Base-by-base conservation (phyloP, 2,113 vertebrate species). In the Microcebus tavaratra region DNA sequence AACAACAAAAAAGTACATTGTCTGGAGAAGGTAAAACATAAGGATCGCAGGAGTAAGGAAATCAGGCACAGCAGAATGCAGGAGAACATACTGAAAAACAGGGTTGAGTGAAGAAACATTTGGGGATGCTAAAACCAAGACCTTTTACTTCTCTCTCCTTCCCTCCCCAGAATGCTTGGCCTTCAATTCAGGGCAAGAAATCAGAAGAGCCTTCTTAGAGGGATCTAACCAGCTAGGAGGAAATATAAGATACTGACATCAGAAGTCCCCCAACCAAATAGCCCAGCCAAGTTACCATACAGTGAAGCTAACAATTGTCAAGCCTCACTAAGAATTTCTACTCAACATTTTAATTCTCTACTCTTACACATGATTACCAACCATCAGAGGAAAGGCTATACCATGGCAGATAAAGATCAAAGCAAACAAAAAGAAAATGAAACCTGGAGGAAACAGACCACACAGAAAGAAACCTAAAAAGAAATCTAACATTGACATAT, bases 381-480 rank as follows among this genome's bases (percentile, higher is more conserved):
- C n/a, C 72, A 81, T 20, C 29, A 34, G 17, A 94, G n/a, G 34
- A 65, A 95, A 53, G 25, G 36, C 29, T 31, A 10, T 3, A 68
- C 73, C 39, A 82, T n/a, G 39, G 86, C 92, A 82, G 63, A 91
- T 72, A 88, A 90, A 82, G 85, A 78, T 45, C 29, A 82, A 95
- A 82, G 5, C 80, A 95, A 92, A 72, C 8, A 79, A 67, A 84
- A 53, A 73, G 21, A 89, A 79, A 81, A 79, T 17, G 25, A 76
- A 88, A 95, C 31, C 39, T 50, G 18, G 59, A 76, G 10, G 8
- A 93, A 55, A 90, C 13, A 94, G 53, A 78, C 50, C 50, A 87
- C 53, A 90, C 2, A 95, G 12, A 73, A 53, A 94, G 6, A 73
- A 96, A 61, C 27, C 61, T 63, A 88, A 92, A 70, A 23, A 8